These are phyloP conservation scores for Gambusia yucatana DNA, from an alignment of 2,797 vertebrate species.

Conservation along the genomic window DNA sequence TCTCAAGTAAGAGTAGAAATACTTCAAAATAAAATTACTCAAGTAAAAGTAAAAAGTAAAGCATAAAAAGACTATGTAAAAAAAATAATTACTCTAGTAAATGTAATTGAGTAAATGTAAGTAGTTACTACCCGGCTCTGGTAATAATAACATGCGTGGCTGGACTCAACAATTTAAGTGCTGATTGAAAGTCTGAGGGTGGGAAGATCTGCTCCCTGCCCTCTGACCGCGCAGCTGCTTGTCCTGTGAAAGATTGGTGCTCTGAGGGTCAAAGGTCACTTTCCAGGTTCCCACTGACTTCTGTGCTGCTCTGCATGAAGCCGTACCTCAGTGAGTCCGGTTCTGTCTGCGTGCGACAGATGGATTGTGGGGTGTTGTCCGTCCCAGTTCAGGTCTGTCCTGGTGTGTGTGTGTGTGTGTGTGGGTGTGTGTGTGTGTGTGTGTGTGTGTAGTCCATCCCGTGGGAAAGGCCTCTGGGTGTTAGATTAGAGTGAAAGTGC, in stretches of 20 bases:
- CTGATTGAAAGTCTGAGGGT: slow-evolving; percentile 6
- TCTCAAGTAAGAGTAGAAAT: no score
- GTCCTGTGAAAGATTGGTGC: slow-evolving; percentile 13
- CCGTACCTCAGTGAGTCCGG: slow-evolving; percentile 15
- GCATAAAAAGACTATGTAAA: no score
- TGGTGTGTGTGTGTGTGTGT: not conserved
- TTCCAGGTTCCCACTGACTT: slow-evolving; percentile 31
- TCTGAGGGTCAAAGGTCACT: slow-evolving; percentile 54
- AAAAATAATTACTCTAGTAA: no score
- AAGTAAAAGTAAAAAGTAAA: no score
- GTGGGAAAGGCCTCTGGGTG: slow-evolving; percentile 70
- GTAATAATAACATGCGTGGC: not conserved
- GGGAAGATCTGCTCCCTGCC: slow-evolving; percentile 11
- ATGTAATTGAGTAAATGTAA: no score
- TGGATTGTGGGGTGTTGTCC: slow-evolving; percentile 48
- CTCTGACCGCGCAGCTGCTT: slow-evolving; percentile 27
- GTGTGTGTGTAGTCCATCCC: slow-evolving; percentile 36
- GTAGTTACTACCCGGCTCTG: no score
- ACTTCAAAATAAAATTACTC: no score
- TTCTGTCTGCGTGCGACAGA: slow-evolving; percentile 33
- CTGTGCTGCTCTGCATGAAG: slow-evolving; percentile 39
- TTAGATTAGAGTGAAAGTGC: slow-evolving; percentile 54
- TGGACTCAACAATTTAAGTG: slow-evolving; percentile 14
- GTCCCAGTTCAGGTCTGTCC: slow-evolving; percentile 2
- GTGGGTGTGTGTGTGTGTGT: not conserved